Evolutionary conservation across 2,797 vertebrate species (phyloP), one percentile per base, ranked within the genome.

Genomic region (Pseudopleuronectes americanus): DNA sequence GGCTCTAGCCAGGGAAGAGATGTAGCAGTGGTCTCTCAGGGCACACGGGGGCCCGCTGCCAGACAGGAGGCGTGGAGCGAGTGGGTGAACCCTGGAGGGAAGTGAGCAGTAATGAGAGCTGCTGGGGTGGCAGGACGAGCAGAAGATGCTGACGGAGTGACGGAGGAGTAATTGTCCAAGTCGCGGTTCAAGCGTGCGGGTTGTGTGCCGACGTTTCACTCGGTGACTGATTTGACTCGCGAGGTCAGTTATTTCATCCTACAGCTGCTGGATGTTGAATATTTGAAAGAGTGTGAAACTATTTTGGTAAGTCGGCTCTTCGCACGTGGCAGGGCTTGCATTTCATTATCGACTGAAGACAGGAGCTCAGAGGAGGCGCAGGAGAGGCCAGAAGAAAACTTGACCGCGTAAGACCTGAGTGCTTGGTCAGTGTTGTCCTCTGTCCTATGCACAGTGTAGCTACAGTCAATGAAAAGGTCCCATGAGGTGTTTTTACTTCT

Each of bases 1-100:
- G 73, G 55, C 71, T 85, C 74, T 72, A 79, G 80, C 76, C 26
- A 2, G 66, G 60, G 76, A 83, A 72, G 76, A 86, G 86, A 85
- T 82, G 80, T 79, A 79, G 70, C 19, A 38, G 75, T 62, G 84
- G 77, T 84, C 64, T 85, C 84, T 36, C 41, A 14, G 63, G 84
- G 74, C 74, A 48, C 21, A 36, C 8, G 24, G 71, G 63, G 38
- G 52, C 71, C 41, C 58, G 80, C 66, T 81, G 76, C 71, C 81
- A 77, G 74, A 68, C 72, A 61, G 74, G 73, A 72, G 66, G 64
- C 49, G 68, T 65, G 58, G 76, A 63, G 67, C 12, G 63, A 75
- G 79, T 48, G 28, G 74, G 19, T 19, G 41, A 43, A 38, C 36
- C 36, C 76, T 64, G 68, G 54, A 81, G 70, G 65, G 41, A 76